A percentile compares a stretch with the other conserved stretches of the same genome.
phyloP scores from a whole-genome alignment of 2,797 vertebrate species.

The Chelon auratus region DNA sequence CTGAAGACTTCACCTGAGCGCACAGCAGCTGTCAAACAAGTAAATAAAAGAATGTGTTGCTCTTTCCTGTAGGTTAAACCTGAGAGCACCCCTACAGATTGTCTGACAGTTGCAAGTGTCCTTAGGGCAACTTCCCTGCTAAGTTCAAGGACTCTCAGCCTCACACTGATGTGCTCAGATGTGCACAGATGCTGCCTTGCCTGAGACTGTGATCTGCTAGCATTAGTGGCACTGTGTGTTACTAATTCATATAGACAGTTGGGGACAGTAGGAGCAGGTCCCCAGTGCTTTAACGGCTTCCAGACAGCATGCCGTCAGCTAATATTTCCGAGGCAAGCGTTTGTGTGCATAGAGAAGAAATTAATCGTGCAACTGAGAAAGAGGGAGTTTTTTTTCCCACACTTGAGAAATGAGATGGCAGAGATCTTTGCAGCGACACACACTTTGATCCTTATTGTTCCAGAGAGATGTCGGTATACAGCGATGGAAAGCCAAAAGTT shows the following conservation, averaged over 20 bases:
- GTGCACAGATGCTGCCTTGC: constrained; percentile 75
- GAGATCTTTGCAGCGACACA: constrained; percentile 31
- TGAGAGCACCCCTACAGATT: constrained; percentile 53
- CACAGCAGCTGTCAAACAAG: constrained; percentile 22
- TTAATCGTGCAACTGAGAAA: constrained; percentile 19
- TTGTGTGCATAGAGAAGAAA: constrained; percentile 14
- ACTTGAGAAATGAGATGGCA: constrained; percentile 33
- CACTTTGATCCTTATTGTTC: constrained; percentile 46
- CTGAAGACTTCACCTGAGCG: constrained; percentile 26
- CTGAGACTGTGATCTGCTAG: constrained; percentile 65
- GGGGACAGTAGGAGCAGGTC: constrained; percentile 72
- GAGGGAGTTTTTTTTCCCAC: constrained; percentile 2
- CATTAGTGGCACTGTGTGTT: constrained; percentile 71
- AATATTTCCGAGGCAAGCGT: constrained; percentile 29
- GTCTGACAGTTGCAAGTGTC: constrained; percentile 63
- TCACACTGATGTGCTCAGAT: constrained; percentile 70
- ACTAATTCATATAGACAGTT: constrained; percentile 83
- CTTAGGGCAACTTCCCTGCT: constrained; percentile 60
- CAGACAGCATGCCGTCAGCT: constrained; percentile 57
- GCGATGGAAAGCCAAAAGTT: constrained; percentile 38
- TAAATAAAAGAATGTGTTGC: constrained; percentile 37
- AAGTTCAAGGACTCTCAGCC: constrained; percentile 73
- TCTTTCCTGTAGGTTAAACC: constrained; percentile 53
- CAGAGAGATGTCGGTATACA: constrained; percentile 42
- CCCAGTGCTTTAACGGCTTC: constrained; percentile 55